phyloP scores from a whole-genome alignment of 2,888 invertebrate genomes.

The Phengaris alcon region DNA sequence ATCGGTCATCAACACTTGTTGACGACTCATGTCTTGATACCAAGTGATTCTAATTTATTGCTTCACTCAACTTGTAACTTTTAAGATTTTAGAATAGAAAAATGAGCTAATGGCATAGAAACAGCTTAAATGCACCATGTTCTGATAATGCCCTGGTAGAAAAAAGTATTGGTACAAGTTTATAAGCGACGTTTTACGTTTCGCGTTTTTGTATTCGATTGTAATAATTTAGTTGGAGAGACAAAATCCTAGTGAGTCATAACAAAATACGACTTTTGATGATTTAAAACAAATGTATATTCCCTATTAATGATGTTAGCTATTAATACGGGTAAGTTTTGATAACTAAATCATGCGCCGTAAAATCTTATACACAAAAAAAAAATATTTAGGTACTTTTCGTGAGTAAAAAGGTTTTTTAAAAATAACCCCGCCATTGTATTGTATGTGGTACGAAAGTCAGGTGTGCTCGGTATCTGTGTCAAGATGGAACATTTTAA shows the following conservation, averaged over 20 bases:
- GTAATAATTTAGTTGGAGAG: too few relatives aligned
- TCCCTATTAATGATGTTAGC: too few relatives aligned
- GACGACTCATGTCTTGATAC: slow-evolving; percentile 8
- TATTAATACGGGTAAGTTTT: background rate
- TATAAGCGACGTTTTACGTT: too few relatives aligned
- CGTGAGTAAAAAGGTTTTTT: slow-evolving; percentile 26
- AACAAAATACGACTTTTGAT: too few relatives aligned
- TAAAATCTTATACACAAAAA: background rate
- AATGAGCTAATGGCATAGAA: too few relatives aligned
- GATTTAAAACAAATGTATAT: too few relatives aligned
- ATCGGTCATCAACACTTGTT: slow-evolving; percentile 14
- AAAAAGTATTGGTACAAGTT: too few relatives aligned
- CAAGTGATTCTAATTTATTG: background rate
- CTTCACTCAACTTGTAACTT: background rate
- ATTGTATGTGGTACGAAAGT: slow-evolving; percentile 38
- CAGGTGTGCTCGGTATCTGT: slow-evolving; percentile 55
- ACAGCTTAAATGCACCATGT: too few relatives aligned
- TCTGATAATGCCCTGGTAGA: too few relatives aligned
- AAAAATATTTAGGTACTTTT: slow-evolving; percentile 12
- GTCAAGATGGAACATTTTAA: slow-evolving; percentile 59
- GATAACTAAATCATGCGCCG: background rate
- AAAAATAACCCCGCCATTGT: slow-evolving; percentile 34
- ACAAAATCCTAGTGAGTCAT: too few relatives aligned
- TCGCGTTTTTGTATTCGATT: too few relatives aligned
- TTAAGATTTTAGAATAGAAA: too few relatives aligned